A percentile compares a stretch with the other conserved stretches of the same genome.
These are phyloP conservation scores for Hyles euphorbiae DNA, from an alignment of 1,140 invertebrate species.

Conservation along the genomic window DNA sequence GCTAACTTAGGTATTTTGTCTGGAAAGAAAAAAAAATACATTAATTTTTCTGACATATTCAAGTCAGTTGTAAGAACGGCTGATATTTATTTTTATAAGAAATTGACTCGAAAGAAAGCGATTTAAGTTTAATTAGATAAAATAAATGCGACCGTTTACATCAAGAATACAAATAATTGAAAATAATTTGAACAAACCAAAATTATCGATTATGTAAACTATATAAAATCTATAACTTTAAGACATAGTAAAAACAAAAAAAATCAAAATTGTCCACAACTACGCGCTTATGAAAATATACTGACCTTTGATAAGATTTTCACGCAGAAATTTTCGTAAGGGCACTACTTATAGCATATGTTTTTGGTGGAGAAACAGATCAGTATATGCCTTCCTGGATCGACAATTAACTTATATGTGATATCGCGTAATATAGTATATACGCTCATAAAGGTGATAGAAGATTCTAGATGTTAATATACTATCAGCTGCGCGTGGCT, in stretches of 20 bases:
- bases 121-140: no score
- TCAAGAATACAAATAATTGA: no score
- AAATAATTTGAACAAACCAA: no score
- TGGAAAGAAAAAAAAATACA: conserved; percentile 45
- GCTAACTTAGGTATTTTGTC: conserved; percentile 39
- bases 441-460: no score
- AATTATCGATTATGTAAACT: no score
- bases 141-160: no score
- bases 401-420: conserved; percentile 16
- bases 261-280: no score
- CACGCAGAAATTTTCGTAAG: background rate
- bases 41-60: conserved; percentile 28
- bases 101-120: no score
- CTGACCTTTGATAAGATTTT: no score
- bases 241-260: no score
- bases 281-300: no score
- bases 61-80: conserved; percentile 23
- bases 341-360: conserved; percentile 66
- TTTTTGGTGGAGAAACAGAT: conserved; percentile 69
- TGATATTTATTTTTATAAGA: conserved; percentile 7
- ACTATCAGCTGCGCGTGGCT: background rate
- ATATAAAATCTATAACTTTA: no score
- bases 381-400: conserved; percentile 50
- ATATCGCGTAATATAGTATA: background rate
- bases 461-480: background rate